Conservation (phyloP, 2,113 vertebrate species). For the Phycodurus eques region DNA sequence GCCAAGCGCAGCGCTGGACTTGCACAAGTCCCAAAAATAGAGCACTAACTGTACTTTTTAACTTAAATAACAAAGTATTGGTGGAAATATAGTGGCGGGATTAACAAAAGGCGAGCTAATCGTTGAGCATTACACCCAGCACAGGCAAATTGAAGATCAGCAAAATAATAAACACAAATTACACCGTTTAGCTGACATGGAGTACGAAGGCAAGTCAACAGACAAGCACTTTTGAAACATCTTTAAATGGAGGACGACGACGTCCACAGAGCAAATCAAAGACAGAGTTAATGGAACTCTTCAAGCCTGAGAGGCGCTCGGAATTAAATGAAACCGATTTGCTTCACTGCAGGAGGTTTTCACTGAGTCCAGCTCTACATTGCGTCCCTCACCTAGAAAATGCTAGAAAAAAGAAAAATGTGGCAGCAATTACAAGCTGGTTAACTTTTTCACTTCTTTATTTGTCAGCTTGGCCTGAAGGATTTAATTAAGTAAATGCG, state of each 20-base stretch:
- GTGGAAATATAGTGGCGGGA: too few relatives aligned
- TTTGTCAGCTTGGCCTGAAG: not conserved
- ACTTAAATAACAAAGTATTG: too few relatives aligned
- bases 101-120: not conserved
- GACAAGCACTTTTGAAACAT: conserved; percentile 9
- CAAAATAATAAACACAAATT: not conserved
- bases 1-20: too few relatives aligned
- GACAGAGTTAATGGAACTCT: conserved; percentile 43
- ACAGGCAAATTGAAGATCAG: not conserved
- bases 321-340: conserved; percentile 6
- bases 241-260: conserved; percentile 25
- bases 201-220: not conserved
- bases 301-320: not conserved
- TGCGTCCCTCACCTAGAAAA: not conserved
- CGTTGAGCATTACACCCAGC: not conserved
- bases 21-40: too few relatives aligned
- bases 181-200: not conserved
- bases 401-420: not conserved
- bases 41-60: too few relatives aligned
- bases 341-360: not conserved
- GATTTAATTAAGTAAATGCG: conserved; percentile 5
- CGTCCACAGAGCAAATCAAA: conserved; percentile 41
- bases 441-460: not conserved
- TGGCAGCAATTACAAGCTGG: not conserved
- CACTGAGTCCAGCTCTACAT: not conserved